Conservation (phyloP, 2,888 invertebrate genomes). For the Euplagia quadripunctaria region DNA sequence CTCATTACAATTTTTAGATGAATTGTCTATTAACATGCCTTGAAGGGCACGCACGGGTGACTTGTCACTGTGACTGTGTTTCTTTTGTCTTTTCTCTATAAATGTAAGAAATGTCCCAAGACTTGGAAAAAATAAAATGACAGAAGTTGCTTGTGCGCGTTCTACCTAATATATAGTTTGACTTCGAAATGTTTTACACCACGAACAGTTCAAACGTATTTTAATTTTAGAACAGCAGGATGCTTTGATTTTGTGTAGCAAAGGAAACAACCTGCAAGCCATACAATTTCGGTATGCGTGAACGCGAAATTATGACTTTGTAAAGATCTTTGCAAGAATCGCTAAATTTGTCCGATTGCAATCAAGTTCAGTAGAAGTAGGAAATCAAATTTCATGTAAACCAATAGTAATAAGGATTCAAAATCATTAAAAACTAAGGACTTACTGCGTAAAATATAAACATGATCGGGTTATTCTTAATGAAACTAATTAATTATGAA, state of each 20-base stretch:
- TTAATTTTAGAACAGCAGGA: constrained; percentile 45
- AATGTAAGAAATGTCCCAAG: not conserved
- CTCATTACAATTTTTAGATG: not conserved
- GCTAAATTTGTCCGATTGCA: constrained; percentile 21
- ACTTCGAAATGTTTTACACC: not conserved
- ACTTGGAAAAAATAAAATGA: not conserved
- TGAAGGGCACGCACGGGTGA: not conserved
- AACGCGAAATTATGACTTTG: constrained; percentile 38
- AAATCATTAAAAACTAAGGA: too few relatives aligned
- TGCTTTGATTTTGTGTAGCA: constrained; percentile 44
- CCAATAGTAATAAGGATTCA: too few relatives aligned
- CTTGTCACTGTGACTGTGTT: not conserved
- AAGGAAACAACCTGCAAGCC: constrained; percentile 39
- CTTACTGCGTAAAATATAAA: too few relatives aligned
- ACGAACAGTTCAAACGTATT: constrained; percentile 15
- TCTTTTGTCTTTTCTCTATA: not conserved
- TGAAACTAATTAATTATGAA: too few relatives aligned
- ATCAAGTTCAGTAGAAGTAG: constrained; percentile 19
- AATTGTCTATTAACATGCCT: not conserved
- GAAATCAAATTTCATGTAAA: not conserved
- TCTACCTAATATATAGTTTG: not conserved
- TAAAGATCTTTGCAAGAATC: constrained; percentile 21
- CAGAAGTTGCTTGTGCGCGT: not conserved
- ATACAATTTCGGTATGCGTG: constrained; percentile 36
- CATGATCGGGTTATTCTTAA: too few relatives aligned